Conservation (phyloP, 1,140 invertebrate species). For the Probaryconus sp. region DNA sequence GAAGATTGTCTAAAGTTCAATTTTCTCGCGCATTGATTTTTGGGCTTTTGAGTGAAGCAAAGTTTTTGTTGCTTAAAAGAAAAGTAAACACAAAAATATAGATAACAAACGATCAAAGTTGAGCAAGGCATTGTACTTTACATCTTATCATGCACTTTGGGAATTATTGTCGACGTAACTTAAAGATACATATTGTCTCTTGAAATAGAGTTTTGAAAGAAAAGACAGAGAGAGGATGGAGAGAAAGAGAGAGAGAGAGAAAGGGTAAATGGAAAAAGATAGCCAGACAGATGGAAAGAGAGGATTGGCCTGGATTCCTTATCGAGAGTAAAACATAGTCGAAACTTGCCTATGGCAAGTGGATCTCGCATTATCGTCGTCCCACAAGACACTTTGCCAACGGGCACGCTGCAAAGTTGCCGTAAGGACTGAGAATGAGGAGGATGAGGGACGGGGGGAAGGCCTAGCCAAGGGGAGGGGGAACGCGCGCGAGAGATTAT, state of each 20-base stretch:
- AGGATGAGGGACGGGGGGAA: too few species aligned
- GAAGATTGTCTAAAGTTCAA: too few species aligned
- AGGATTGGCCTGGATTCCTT: conserved; percentile 55
- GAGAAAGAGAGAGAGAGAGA: too few species aligned
- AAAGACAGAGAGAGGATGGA: too few species aligned
- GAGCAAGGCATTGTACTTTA: neutral
- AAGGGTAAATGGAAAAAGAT: too few species aligned
- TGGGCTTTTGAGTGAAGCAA: too few species aligned
- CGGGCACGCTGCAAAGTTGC: conserved; percentile 38
- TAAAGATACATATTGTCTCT: conserved; percentile 53
- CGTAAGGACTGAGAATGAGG: too few species aligned
- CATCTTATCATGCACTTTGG: conserved; percentile 34
- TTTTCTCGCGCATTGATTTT: too few species aligned
- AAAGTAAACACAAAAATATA: too few species aligned
- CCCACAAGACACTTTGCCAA: conserved; percentile 45
- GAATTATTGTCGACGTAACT: conserved; percentile 57
- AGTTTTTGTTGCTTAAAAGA: too few species aligned
- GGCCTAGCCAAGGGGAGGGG: too few species aligned
- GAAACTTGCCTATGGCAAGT: conserved; percentile 48
- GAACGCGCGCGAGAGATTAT: conserved; percentile 46
- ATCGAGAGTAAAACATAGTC: conserved; percentile 46
- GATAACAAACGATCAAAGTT: neutral
- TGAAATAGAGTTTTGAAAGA: conserved; percentile 47
- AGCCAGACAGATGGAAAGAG: too few species aligned
- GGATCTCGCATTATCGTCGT: conserved; percentile 49